Evolutionary conservation across 2,113 vertebrate genomes (phyloP).

Genomic region (Sander lucioperca): DNA sequence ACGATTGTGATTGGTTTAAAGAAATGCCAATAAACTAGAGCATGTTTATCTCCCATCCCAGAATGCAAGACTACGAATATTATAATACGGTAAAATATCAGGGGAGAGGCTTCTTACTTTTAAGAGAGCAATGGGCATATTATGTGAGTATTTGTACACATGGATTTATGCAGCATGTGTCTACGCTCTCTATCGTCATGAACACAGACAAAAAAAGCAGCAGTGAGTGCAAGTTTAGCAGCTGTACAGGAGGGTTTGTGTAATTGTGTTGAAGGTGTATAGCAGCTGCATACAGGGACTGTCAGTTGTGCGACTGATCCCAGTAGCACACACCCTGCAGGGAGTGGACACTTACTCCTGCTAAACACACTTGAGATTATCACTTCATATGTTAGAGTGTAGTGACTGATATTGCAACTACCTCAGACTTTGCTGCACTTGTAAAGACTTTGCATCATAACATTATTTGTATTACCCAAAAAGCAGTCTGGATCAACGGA

Average conservation of each 20-base stretch:
- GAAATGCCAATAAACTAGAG: no score
- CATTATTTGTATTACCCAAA: background rate
- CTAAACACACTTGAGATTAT: constrained; percentile 55
- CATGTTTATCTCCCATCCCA: no score
- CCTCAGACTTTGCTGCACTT: background rate
- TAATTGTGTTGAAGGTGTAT: constrained; percentile 74
- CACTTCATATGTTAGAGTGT: constrained; percentile 5
- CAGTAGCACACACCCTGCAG: constrained; percentile 37
- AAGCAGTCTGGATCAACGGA: background rate
- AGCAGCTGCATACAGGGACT: constrained; percentile 46
- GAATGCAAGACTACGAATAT: background rate
- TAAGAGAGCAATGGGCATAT: background rate
- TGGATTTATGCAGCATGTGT: background rate
- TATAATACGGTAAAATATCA: background rate
- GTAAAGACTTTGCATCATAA: constrained; percentile 8
- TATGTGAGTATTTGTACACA: background rate
- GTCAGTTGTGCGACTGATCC: constrained; percentile 62
- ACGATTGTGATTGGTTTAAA: no score
- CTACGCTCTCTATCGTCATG: background rate
- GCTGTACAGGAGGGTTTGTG: constrained; percentile 52
- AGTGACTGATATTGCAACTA: constrained; percentile 20
- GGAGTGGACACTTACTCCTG: constrained; percentile 60
- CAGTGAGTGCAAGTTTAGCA: constrained; percentile 36
- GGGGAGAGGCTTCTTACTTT: background rate
- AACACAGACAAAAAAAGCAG: constrained; percentile 20